Evolutionary conservation across 1,140 invertebrate species (phyloP).

Genomic region (Sinella curviseta): DNA sequence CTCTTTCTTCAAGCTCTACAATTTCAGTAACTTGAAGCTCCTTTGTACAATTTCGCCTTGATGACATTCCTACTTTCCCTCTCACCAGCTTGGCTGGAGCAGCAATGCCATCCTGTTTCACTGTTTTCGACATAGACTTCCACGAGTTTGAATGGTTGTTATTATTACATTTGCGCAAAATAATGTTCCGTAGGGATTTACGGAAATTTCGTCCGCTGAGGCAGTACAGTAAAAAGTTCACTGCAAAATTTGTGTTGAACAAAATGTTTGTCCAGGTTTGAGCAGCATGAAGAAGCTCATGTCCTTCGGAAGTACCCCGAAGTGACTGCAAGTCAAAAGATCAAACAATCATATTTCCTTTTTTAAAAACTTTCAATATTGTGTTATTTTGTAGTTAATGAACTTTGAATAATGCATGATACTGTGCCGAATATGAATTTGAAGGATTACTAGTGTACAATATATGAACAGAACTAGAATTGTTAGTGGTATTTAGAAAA

Average conservation of each 20-base stretch:
- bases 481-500: too few relatives aligned
- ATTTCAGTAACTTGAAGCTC: neutral
- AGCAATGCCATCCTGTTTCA: neutral
- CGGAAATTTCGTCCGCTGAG: constrained; percentile 78
- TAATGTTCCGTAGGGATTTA: constrained; percentile 57
- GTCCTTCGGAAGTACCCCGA: constrained; percentile 36
- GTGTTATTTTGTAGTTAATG: too few relatives aligned
- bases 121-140: neutral
- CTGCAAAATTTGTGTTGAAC: constrained; percentile 80
- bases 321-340: constrained; percentile 1
- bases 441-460: too few relatives aligned
- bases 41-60: neutral
- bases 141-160: neutral
- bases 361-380: neutral
- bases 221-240: constrained; percentile 84
- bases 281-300: constrained; percentile 46
- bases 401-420: too few relatives aligned
- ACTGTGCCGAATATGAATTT: too few relatives aligned
- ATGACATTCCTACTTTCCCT: too few relatives aligned
- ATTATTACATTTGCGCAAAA: neutral
- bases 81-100: neutral
- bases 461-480: too few relatives aligned
- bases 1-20: neutral
- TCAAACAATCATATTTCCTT: neutral
- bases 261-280: constrained; percentile 64